Conservation (phyloP, 2,888 invertebrate species). For the Sinotaia quadrata region DNA sequence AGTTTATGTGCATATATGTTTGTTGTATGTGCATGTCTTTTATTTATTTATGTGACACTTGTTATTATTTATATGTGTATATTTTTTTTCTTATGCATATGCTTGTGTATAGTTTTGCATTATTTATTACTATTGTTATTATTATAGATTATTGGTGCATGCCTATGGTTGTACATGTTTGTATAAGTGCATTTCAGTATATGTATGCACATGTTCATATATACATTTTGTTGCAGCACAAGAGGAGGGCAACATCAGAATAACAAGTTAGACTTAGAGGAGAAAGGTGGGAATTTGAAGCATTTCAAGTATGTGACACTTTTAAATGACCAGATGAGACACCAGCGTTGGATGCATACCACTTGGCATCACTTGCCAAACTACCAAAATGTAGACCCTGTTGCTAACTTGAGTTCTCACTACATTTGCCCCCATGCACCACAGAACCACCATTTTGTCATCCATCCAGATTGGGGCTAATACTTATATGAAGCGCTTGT, state of each 20-base stretch:
- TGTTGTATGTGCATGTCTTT: no score
- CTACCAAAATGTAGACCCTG: constrained; percentile 49
- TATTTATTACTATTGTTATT: no score
- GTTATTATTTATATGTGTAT: no score
- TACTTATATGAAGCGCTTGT: not conserved
- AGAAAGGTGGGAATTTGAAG: not conserved
- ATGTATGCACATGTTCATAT: not conserved
- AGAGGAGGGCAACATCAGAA: not conserved
- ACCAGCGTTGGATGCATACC: constrained; percentile 66
- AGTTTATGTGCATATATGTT: no score
- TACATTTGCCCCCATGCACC: constrained; percentile 55
- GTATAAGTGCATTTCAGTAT: not conserved
- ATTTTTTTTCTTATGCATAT: no score
- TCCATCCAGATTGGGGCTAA: constrained; percentile 69
- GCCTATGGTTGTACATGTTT: not conserved
- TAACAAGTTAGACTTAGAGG: not conserved
- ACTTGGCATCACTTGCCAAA: constrained; percentile 68
- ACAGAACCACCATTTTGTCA: constrained; percentile 60
- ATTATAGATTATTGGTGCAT: no score
- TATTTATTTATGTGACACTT: no score
- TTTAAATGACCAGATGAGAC: constrained; percentile 57
- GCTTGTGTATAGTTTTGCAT: no score
- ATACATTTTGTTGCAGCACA: not conserved
- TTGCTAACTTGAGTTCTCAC: constrained; percentile 58
- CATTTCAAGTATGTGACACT: constrained; percentile 50